Base-by-base conservation (phyloP, 2,888 invertebrate genomes). In the Rambutsinella grinnellia region DNA sequence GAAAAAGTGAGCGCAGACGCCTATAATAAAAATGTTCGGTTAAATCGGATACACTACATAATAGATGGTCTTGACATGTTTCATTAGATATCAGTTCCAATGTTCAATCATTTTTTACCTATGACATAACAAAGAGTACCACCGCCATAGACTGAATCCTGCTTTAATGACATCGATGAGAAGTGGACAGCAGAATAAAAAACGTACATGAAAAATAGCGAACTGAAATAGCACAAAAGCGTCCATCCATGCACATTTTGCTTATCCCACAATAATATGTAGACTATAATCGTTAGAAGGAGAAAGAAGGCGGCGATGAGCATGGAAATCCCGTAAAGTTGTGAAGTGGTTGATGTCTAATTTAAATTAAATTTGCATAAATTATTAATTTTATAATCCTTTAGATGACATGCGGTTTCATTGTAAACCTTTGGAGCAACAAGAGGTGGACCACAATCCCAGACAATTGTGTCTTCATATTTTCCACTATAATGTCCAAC, bases 201-300 rank as follows among this genome's bases (percentile, higher is more conserved):
- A 3, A 82, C 23, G 72, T 80, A 83, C 78, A 83, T 79, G 51
- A 74, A 79, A n/a, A 82, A 80, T 17, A 82, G 72, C 0, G 81
- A 79, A 2, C 61, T 28, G 28, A 79, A 79, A 27, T 82, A 79
- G 23, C 74, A 76, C 1, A 81, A 63, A 0, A 81, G 27, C 0
- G 81, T 82, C 80, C 80, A 82, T 17, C 81, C 79, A 24, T 82
- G 82, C 6, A 82, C 79, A 51, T 81, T 81, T 51, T 80, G 79
- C 36, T 79, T 79, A 27, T 83, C 83, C 81, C 80, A 82, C 1
- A 83, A 70, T 1, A 82, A 53, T 21, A 67, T 51, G 56, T 82
- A 82, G 2, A 82, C 81, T 8, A 74, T 66, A 17, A 83, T 65
- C 13, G 82, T 83, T 21, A 82, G 51, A 5, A 82, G 54, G 13